These are phyloP conservation scores for Menidia menidia DNA, from an alignment of 2,797 vertebrate genomes.

Conservation along the genomic window DNA sequence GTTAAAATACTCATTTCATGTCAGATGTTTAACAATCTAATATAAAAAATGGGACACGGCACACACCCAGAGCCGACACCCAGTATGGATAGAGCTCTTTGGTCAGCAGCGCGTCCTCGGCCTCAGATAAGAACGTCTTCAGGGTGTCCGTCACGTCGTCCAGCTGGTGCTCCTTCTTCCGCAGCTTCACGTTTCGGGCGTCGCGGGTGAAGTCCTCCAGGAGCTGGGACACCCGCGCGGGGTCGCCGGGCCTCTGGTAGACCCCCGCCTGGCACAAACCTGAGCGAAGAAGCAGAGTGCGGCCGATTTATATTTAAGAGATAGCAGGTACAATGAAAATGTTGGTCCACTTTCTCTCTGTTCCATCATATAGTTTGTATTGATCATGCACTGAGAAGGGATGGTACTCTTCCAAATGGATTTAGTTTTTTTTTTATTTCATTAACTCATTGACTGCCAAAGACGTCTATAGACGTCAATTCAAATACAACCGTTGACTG, in stretches of 20 bases:
- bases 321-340: conserved; percentile 37
- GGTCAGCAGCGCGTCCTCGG: conserved; percentile 92
- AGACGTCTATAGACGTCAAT: too few relatives aligned
- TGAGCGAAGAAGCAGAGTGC: conserved; percentile 52
- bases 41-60: background rate
- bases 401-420: too few relatives aligned
- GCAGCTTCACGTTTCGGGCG: conserved; percentile 92
- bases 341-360: conserved; percentile 38
- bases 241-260: conserved; percentile 88
- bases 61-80: conserved; percentile 91
- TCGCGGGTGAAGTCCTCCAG: conserved; percentile 90
- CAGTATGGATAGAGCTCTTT: conserved; percentile 98
- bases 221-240: conserved; percentile 81
- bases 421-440: too few relatives aligned
- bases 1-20: background rate
- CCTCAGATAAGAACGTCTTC: conserved; percentile 89
- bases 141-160: conserved; percentile 92
- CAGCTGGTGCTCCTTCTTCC: conserved; percentile 88
- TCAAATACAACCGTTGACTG: too few relatives aligned
- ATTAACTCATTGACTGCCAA: too few relatives aligned
- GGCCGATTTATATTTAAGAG: background rate
- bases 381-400: conserved; percentile 5
- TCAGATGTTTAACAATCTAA: background rate
- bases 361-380: conserved; percentile 23
- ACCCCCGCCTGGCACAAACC: conserved; percentile 91